Percentiles rank a stretch among this genome's conserved stretches.
phyloP scores from a whole-genome alignment of 2,113 vertebrate species.

The Osmerus mordax region DNA sequence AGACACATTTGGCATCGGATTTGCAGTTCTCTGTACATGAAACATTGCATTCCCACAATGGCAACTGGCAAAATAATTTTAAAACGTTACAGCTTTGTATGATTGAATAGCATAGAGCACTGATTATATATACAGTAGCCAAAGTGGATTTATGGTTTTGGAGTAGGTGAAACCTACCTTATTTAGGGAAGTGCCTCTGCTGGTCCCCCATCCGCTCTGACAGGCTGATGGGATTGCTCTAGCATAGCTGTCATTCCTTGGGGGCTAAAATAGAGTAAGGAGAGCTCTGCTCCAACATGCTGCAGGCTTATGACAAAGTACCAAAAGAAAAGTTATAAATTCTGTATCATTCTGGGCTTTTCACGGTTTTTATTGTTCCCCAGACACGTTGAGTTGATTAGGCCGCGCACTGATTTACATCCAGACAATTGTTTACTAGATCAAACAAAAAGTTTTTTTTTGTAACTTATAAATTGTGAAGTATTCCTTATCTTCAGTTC shows the following conservation, averaged over 20 bases:
- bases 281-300: slow-evolving; percentile 13
- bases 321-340: no score
- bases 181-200: slow-evolving; percentile 45
- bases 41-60: not conserved
- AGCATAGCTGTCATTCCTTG: slow-evolving; percentile 40
- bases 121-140: no score
- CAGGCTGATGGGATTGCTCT: slow-evolving; percentile 50
- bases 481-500: not conserved
- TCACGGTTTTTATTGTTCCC: no score
- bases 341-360: no score
- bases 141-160: slow-evolving; percentile 12
- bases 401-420: no score
- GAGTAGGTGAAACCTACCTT: slow-evolving; percentile 22
- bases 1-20: slow-evolving; percentile 38
- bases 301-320: not conserved
- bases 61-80: not conserved
- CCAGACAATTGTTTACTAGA: no score
- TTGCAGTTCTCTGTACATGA: slow-evolving; percentile 11
- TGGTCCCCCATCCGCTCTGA: slow-evolving; percentile 38
- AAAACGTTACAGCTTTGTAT: not conserved
- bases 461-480: not conserved
- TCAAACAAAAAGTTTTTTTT: not conserved
- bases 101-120: not conserved
- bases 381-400: no score
- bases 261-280: slow-evolving; percentile 56